These are phyloP conservation scores for Congeria kusceri DNA, from an alignment of 2,888 invertebrate genomes.

Conservation along the genomic window DNA sequence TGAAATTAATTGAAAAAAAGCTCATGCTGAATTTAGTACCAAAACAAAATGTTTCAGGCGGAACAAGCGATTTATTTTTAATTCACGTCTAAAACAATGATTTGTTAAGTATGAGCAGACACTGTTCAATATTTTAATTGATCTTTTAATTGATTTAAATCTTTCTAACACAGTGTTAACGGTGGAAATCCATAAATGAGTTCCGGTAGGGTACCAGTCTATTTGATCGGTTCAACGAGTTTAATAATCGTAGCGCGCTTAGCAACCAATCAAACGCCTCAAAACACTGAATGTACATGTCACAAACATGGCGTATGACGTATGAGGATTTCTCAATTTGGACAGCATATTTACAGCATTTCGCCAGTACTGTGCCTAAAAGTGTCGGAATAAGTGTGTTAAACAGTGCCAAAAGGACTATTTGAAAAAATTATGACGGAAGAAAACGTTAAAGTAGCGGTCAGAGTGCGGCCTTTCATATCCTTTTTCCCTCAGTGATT, in stretches of 20 bases:
- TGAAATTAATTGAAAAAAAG: too few species aligned
- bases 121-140: too few species aligned
- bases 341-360: conserved; percentile 17
- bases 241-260: conserved; percentile 52
- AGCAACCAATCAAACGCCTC: conserved; percentile 75
- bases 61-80: too few species aligned
- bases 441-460: conserved; percentile 87
- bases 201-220: too few species aligned
- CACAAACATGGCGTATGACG: conserved; percentile 64
- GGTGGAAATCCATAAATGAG: too few species aligned
- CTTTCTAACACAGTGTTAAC: too few species aligned
- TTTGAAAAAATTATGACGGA: conserved; percentile 75
- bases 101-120: too few species aligned
- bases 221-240: too few species aligned
- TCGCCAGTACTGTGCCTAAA: not conserved
- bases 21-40: too few species aligned
- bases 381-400: conserved; percentile 7
- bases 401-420: conserved; percentile 25
- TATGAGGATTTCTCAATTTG: conserved; percentile 24
- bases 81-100: too few species aligned
- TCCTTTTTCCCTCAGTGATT: conserved; percentile 75
- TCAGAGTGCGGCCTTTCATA: conserved; percentile 87
- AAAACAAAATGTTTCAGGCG: too few species aligned
- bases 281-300: conserved; percentile 62
- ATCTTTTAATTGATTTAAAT: too few species aligned